Conservation (phyloP, 1,140 invertebrate genomes). For the Limonius californicus region DNA sequence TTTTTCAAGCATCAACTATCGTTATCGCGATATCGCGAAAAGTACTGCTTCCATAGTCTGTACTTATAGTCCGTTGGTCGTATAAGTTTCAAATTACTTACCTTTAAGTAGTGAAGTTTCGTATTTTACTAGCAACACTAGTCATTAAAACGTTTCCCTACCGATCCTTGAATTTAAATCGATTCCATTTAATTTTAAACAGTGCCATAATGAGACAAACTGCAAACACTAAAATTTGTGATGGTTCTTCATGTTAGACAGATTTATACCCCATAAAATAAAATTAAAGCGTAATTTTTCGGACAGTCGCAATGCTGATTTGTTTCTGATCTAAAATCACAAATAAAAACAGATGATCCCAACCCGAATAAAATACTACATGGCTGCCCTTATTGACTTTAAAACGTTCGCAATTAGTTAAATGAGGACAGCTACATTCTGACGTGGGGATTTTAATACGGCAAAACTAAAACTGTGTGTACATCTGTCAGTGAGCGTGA, state of each 20-base stretch:
- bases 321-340: neutral
- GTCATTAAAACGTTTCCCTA: too few species aligned
- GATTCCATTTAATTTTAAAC: neutral
- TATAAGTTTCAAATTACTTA: too few species aligned
- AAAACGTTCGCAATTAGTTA: too few species aligned
- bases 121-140: too few species aligned
- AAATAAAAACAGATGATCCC: neutral
- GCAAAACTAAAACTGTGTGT: neutral
- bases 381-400: too few species aligned
- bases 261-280: neutral
- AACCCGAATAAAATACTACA: too few species aligned
- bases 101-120: too few species aligned
- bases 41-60: too few species aligned
- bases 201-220: neutral
- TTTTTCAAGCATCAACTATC: too few species aligned
- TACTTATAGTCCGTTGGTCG: too few species aligned
- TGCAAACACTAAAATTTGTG: neutral
- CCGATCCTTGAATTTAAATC: too few species aligned
- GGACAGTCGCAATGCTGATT: neutral
- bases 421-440: neutral
- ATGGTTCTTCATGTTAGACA: neutral
- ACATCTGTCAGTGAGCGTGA: neutral
- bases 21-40: too few species aligned
- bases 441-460: neutral
- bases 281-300: constrained; percentile 1